Percentiles rank a stretch among this genome's conserved stretches.
phyloP scores from a whole-genome alignment of 92 coral and sea anemone genomes.

The Actinostola sp. region DNA sequence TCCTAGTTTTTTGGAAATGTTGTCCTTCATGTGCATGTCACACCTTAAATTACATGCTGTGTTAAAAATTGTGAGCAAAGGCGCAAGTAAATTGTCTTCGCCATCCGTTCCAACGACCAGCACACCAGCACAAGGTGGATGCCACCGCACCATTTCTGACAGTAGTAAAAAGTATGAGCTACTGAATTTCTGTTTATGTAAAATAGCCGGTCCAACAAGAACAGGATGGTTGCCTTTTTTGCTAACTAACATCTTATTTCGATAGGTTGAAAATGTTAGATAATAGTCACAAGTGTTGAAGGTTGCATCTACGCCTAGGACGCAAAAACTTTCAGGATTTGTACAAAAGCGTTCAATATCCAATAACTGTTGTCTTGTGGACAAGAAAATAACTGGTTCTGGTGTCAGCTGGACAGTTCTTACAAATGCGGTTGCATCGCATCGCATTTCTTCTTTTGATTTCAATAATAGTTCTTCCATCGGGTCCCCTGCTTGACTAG shows the following conservation, averaged over 20 bases:
- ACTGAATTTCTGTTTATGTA: slow-evolving; percentile 1
- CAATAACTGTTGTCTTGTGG: slow-evolving; percentile 49
- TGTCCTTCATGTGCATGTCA: too few species aligned
- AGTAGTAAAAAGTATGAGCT: neutral
- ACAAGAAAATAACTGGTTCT: slow-evolving; percentile 46
- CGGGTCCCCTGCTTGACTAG: neutral
- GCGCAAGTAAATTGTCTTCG: slow-evolving; percentile 35
- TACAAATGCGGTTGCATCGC: neutral
- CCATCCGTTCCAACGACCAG: slow-evolving; percentile 24
- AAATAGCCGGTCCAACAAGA: slow-evolving; percentile 27
- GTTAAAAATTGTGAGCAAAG: slow-evolving; percentile 18
- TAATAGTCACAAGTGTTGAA: slow-evolving; percentile 30
- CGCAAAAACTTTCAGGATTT: slow-evolving; percentile 39
- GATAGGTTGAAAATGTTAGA: slow-evolving; percentile 33
- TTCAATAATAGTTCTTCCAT: neutral
- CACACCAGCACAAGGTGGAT: slow-evolving; percentile 40
- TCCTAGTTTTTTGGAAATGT: too few species aligned
- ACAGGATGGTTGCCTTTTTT: slow-evolving; percentile 18
- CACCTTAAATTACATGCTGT: too few species aligned
- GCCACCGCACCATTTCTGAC: slow-evolving; percentile 33
- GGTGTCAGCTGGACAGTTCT: slow-evolving; percentile 14
- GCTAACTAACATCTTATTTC: slow-evolving; percentile 26
- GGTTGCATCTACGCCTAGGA: slow-evolving; percentile 35
- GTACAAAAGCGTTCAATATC: slow-evolving; percentile 54
- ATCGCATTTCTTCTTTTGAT: neutral